Evolutionary conservation across 1,140 invertebrate genomes (phyloP), one percentile per base, ranked within the genome.

Genomic region (Heliconius eleuchia): DNA sequence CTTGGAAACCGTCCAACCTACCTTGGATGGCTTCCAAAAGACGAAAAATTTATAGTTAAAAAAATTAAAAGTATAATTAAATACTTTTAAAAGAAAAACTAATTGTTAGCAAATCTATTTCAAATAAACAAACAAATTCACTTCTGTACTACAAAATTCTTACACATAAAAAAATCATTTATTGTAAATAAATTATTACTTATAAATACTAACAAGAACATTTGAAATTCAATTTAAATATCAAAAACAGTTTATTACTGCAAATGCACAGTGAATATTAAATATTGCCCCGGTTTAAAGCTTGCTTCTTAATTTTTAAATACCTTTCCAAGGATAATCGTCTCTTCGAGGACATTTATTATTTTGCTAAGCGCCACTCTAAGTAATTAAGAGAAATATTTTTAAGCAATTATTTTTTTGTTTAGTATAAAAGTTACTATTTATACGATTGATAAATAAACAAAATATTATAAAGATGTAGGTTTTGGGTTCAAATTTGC

Each of bases 221-320:
- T 66, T 66, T 66, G 23, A 60, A 60, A 60, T 60, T 23, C 19
- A 23, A 60, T 27, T 19, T 23, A 60, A 60, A 66, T 66, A 66
- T 66, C 60, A 30, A 66, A 66, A 66, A 66, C 60, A 30, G n/a
- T 66, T 66, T 66, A 30, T 60, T 23, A 18, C 60, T 66, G 60
- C 60, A 66, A 66, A 66, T 66, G 60, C 60, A 66, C 60, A 27
- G 60, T 66, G 60, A 66, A 66, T 66, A 66, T 66, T 66, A 66
- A 66, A 27, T 66, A 66, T 27, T 5, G 27, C 23, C 27, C 13
- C 60, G 23, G 27, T 30, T 66, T 66, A 66, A 66, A 30, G 60
- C 60, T 66, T 66, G 16, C 60, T 66, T 66, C 60, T 66, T 66
- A 66, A 66, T 66, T 66, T 66, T 66, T 66, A 66, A 66, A 66